A percentile compares a stretch with the other conserved stretches of the same genome.
Conservation (phyloP, 2,888 invertebrate species). For the Proisotoma minuta region DNA sequence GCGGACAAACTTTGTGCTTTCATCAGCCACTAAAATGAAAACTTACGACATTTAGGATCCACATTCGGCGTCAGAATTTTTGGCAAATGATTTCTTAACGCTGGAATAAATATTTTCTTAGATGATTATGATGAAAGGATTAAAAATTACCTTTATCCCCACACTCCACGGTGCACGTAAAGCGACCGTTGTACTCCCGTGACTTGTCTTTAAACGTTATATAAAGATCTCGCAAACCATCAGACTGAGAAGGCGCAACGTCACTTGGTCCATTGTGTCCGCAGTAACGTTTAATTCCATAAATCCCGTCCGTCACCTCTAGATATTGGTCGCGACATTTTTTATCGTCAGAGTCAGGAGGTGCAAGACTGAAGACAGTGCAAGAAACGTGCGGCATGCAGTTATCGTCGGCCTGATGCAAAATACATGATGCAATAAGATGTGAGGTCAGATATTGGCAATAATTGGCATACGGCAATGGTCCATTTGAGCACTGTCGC, state of each 20-base stretch:
- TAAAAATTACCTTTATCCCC: slow-evolving; percentile 5
- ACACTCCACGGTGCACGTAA: slow-evolving; percentile 12
- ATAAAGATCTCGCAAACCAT: slow-evolving; percentile 14
- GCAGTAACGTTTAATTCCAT: background rate
- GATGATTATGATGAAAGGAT: background rate
- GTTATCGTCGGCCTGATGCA: slow-evolving; percentile 15
- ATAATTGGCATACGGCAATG: background rate
- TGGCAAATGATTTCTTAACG: background rate
- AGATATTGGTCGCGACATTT: slow-evolving; percentile 7
- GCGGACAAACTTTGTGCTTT: too few species aligned
- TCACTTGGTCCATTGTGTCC: background rate
- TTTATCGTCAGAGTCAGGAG: background rate
- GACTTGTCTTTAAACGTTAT: background rate
- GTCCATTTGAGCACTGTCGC: background rate
- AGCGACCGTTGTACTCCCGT: background rate
- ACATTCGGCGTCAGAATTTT: background rate
- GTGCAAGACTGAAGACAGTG: background rate
- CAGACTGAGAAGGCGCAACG: background rate
- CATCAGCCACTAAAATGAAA: too few species aligned
- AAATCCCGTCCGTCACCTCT: slow-evolving; percentile 10
- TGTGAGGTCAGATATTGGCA: background rate
- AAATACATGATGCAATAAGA: background rate
- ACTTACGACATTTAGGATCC: background rate
- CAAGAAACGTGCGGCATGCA: slow-evolving; percentile 9
- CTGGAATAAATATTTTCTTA: background rate